Conservation (phyloP, 2,797 vertebrate genomes). For the Acanthornis magna region DNA sequence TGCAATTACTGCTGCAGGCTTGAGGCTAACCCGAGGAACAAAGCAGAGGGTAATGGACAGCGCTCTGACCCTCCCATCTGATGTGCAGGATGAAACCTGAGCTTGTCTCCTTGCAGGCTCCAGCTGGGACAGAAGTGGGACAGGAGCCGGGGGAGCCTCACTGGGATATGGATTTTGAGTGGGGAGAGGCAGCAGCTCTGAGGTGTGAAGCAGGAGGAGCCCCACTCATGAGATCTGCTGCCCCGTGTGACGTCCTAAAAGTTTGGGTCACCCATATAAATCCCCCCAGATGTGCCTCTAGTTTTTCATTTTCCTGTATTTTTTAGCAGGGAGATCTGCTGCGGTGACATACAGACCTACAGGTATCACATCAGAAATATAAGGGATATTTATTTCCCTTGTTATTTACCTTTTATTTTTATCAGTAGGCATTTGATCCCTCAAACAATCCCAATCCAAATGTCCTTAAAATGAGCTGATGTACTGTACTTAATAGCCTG, state of each 20-base stretch:
- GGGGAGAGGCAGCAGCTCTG: neutral
- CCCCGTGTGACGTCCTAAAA: neutral
- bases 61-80: neutral
- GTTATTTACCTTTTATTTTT: slow-evolving; percentile 27
- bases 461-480: slow-evolving; percentile 59
- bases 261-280: neutral
- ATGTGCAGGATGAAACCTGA: neutral
- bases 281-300: neutral
- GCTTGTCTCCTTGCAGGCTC: neutral
- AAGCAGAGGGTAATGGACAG: slow-evolving; percentile 16
- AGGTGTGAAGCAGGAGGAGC: neutral
- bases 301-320: rapidly evolving
- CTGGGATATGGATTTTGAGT: neutral
- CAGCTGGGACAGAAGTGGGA: neutral
- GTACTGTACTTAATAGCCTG: slow-evolving; percentile 63
- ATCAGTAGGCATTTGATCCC: neutral
- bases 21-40: slow-evolving; percentile 3
- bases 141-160: neutral
- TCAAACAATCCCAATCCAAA: slow-evolving; percentile 41
- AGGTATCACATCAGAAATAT: neutral
- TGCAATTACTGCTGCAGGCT: slow-evolving; percentile 30
- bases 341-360: neutral
- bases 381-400: neutral
- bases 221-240: neutral
- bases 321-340: neutral